Conservation (phyloP, 2,888 invertebrate genomes). For the Hedya salicella region DNA sequence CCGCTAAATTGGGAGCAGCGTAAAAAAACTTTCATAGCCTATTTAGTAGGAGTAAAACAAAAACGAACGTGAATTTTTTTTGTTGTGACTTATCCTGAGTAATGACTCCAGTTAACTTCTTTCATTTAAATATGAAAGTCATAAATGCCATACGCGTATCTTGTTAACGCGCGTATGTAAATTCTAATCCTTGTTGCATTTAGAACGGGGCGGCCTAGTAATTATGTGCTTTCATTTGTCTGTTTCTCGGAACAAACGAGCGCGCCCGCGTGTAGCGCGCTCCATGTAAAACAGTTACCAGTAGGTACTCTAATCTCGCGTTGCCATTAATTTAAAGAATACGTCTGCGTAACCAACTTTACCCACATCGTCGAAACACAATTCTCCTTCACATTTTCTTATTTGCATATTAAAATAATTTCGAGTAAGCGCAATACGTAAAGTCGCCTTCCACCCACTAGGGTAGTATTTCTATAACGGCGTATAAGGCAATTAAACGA, state of each 20-base stretch:
- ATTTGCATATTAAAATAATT: slow-evolving; percentile 86
- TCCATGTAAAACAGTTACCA: slow-evolving; percentile 84
- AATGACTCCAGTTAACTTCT: slow-evolving; percentile 13
- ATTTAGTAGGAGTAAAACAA: slow-evolving; percentile 27
- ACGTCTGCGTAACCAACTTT: slow-evolving; percentile 81
- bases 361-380: slow-evolving; percentile 81
- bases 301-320: slow-evolving; percentile 79
- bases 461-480: slow-evolving; percentile 55
- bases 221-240: slow-evolving; percentile 85
- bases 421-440: slow-evolving; percentile 83
- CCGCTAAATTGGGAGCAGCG: slow-evolving; percentile 64
- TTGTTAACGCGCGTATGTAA: slow-evolving; percentile 80
- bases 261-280: slow-evolving; percentile 74
- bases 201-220: slow-evolving; percentile 82
- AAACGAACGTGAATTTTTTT: neutral
- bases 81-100: slow-evolving; percentile 11
- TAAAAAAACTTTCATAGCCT: slow-evolving; percentile 54
- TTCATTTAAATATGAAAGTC: slow-evolving; percentile 76
- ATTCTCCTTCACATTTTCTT: slow-evolving; percentile 84
- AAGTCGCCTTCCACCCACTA: slow-evolving; percentile 72
- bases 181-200: slow-evolving; percentile 84
- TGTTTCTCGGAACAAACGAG: slow-evolving; percentile 81
- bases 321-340: slow-evolving; percentile 84
- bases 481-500: slow-evolving; percentile 56
- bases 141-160: slow-evolving; percentile 82